These are phyloP conservation scores for Darevskia mixta DNA, from an alignment of 2,797 vertebrate genomes.

Conservation along the genomic window DNA sequence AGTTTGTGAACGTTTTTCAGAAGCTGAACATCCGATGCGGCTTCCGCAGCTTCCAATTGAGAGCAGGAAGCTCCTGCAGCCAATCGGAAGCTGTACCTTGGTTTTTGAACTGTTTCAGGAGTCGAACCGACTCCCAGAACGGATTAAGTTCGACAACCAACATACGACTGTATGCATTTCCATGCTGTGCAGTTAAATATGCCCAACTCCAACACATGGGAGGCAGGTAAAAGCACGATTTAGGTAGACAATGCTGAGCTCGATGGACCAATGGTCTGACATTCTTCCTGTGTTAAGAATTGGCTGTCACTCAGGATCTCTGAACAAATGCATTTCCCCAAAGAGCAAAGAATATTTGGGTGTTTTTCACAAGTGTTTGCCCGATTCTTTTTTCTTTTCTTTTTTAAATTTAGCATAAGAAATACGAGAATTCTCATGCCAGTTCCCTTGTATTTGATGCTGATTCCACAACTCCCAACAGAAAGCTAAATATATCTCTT, in stretches of 20 bases:
- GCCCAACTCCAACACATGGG: too few species aligned
- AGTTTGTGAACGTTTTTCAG: fast-evolving
- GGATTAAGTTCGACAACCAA: too few species aligned
- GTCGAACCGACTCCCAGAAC: too few species aligned
- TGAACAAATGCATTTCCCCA: not conserved
- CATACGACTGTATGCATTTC: too few species aligned
- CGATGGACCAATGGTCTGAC: too few species aligned
- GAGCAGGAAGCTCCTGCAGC: too few species aligned
- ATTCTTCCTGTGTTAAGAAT: not conserved
- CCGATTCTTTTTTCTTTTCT: conserved; percentile 31
- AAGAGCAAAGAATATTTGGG: not conserved
- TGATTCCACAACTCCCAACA: conserved; percentile 59
- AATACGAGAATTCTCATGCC: conserved; percentile 13
- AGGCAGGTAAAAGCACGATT: not conserved
- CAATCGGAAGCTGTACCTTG: too few species aligned
- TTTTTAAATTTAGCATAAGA: conserved; percentile 46
- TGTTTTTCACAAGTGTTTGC: conserved; percentile 40
- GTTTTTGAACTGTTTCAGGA: too few species aligned
- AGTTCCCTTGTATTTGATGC: conserved; percentile 41
- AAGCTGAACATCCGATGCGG: too few species aligned
- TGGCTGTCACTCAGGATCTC: conserved; percentile 28
- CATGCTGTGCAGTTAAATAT: too few species aligned
- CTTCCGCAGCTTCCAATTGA: too few species aligned
- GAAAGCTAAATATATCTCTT: conserved; percentile 63
- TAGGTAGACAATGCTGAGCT: too few species aligned